These are phyloP conservation scores for Uromys caudimaculatus DNA, from an alignment of 2,797 vertebrate genomes.

Conservation along the genomic window DNA sequence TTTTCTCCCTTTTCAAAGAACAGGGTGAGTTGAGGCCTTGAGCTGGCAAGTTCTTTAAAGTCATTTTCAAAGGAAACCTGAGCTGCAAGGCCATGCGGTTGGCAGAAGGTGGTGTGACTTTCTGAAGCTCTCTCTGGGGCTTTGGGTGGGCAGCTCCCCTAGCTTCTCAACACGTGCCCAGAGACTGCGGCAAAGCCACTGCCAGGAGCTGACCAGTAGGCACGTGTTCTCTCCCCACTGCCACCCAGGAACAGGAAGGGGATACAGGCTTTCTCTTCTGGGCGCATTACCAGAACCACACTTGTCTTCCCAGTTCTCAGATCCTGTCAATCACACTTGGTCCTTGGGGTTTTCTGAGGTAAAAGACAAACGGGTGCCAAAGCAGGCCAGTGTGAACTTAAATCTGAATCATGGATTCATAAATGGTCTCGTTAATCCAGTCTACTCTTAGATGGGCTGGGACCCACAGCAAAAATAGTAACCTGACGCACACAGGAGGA, in stretches of 20 bases:
- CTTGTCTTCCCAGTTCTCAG: slow-evolving; percentile 1
- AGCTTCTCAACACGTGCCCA: slow-evolving; percentile 50
- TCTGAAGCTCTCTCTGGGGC: slow-evolving; percentile 72
- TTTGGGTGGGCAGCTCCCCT: slow-evolving; percentile 53
- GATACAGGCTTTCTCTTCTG: background rate
- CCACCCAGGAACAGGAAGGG: slow-evolving; percentile 35
- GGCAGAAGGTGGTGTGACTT: slow-evolving; percentile 63
- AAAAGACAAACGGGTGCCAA: slow-evolving; percentile 41
- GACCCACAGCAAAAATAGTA: background rate
- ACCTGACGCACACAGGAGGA: background rate
- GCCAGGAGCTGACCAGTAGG: background rate
- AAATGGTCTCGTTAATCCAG: slow-evolving; percentile 17
- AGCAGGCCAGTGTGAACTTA: background rate
- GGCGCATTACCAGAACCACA: slow-evolving; percentile 13
- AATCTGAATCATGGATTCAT: background rate
- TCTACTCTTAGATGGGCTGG: background rate
- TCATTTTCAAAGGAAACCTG: slow-evolving; percentile 81
- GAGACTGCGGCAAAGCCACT: slow-evolving; percentile 18
- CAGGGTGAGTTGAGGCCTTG: slow-evolving; percentile 78
- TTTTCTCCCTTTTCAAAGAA: slow-evolving; percentile 80
- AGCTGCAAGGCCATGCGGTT: slow-evolving; percentile 68
- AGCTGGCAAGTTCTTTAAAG: slow-evolving; percentile 79
- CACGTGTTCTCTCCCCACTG: background rate
- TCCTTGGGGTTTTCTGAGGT: slow-evolving; percentile 67
- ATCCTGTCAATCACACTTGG: slow-evolving; percentile 38